Evolutionary conservation across 2,113 vertebrate species (phyloP).

Genomic region (Alethe diademata): DNA sequence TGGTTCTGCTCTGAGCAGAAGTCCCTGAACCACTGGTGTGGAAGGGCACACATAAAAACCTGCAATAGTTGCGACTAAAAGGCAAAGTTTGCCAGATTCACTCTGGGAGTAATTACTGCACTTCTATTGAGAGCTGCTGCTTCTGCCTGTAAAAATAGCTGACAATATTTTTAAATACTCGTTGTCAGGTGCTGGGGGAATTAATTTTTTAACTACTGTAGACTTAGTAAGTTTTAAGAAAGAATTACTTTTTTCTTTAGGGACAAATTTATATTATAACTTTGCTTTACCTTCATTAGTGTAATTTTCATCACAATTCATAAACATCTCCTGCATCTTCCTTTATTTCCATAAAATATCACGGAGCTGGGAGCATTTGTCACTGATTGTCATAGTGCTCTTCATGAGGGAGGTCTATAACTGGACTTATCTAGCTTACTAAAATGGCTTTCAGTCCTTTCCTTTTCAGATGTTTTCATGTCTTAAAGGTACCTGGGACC

Average conservation of each 20-base stretch:
- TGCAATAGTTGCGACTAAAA: neutral
- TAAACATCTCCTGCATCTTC: neutral
- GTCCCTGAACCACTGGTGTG: neutral
- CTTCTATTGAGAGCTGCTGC: neutral
- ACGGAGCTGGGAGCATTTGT: neutral
- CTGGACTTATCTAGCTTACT: neutral
- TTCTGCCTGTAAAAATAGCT: slow-evolving; percentile 35
- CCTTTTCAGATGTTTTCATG: neutral
- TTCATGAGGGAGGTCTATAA: neutral
- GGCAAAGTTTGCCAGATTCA: neutral
- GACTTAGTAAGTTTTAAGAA: slow-evolving; percentile 17
- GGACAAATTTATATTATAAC: neutral
- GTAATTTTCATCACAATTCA: neutral
- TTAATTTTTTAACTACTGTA: slow-evolving; percentile 39
- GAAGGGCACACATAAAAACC: neutral
- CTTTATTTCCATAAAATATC: slow-evolving; percentile 6
- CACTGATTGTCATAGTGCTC: neutral
- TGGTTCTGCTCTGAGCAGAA: neutral
- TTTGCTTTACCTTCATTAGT: slow-evolving; percentile 8
- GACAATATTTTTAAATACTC: slow-evolving; percentile 9
- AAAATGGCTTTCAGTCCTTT: neutral
- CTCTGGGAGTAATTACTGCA: neutral
- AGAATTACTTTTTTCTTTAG: neutral
- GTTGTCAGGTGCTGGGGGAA: neutral
- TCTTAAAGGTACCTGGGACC: neutral